These are phyloP conservation scores for Pseudorhiza aurosa DNA, from an alignment of 30 jellyfish, hydroid and myxozoan species.

Conservation along the genomic window DNA sequence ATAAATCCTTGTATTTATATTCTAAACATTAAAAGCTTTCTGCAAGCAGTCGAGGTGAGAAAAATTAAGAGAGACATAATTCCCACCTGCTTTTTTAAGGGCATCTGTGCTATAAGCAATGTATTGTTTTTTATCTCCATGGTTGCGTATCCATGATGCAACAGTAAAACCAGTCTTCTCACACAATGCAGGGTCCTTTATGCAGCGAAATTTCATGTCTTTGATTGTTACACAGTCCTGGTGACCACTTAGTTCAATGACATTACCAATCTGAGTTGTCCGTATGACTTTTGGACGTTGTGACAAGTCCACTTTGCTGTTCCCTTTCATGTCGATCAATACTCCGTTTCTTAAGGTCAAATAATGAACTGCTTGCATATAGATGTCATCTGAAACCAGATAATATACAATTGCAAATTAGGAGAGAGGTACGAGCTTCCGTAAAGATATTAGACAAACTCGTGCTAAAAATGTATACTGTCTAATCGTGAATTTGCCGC, in stretches of 20 bases:
- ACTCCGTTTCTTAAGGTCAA: background rate
- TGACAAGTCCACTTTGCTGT: constrained; percentile 3
- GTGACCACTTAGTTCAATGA: constrained; percentile 3
- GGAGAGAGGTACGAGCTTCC: too few species aligned
- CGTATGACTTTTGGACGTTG: background rate
- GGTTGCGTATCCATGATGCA: constrained; percentile 44
- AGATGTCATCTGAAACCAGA: background rate
- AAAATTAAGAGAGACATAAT: too few species aligned
- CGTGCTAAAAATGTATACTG: too few species aligned
- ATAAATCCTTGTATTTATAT: too few species aligned
- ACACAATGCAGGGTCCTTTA: constrained; percentile 14
- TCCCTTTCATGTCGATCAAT: constrained; percentile 7
- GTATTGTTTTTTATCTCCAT: constrained; percentile 6
- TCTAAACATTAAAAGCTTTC: too few species aligned
- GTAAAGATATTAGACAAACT: too few species aligned
- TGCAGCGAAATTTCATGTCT: constrained; percentile 15
- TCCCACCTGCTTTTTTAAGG: constrained; percentile 6
- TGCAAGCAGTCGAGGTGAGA: too few species aligned
- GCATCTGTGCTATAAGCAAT: constrained; percentile 14
- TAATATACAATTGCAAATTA: background rate
- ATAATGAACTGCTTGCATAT: constrained; percentile 8
- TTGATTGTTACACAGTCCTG: constrained; percentile 5
- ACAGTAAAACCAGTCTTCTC: constrained; percentile 33
- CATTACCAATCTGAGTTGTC: constrained; percentile 26
- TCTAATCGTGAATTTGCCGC: too few species aligned